Evolutionary conservation across 2,113 vertebrate species (phyloP).

Genomic region (Xyliphius kryptos): DNA sequence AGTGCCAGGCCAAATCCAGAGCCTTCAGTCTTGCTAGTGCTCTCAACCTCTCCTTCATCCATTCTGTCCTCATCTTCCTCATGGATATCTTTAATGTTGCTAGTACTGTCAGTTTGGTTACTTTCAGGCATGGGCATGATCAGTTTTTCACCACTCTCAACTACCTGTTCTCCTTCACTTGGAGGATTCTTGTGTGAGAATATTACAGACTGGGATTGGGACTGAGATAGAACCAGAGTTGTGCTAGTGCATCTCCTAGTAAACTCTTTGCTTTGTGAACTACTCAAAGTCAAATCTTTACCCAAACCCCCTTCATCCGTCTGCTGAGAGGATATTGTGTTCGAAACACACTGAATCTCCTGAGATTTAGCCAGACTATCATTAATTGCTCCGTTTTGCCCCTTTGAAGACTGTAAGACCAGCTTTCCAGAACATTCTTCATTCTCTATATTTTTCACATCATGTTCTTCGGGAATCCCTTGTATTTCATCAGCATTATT

Average conservation of each 20-base stretch:
- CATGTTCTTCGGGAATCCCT: slow-evolving; percentile 25
- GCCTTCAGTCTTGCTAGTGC: slow-evolving; percentile 45
- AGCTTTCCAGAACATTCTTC: slow-evolving; percentile 22
- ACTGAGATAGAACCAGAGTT: slow-evolving; percentile 25
- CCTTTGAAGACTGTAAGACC: not conserved
- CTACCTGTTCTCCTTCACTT: slow-evolving; percentile 44
- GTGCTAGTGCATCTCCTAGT: too few species aligned
- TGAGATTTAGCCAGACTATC: slow-evolving; percentile 18
- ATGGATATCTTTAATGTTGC: slow-evolving; percentile 39
- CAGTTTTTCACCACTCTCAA: slow-evolving; percentile 8
- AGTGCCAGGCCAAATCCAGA: slow-evolving; percentile 53
- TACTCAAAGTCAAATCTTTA: slow-evolving; percentile 28
- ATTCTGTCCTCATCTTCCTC: slow-evolving; percentile 39
- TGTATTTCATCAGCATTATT: slow-evolving; percentile 1
- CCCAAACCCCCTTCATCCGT: too few species aligned
- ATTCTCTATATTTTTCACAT: not conserved
- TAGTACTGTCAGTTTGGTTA: slow-evolving; percentile 37
- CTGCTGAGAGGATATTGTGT: slow-evolving; percentile 24
- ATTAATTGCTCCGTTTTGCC: too few species aligned
- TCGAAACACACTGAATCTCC: not conserved
- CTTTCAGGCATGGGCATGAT: slow-evolving; percentile 28
- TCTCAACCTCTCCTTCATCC: slow-evolving; percentile 45
- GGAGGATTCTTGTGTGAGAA: too few species aligned
- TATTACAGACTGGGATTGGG: slow-evolving; percentile 35
- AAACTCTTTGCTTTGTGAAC: slow-evolving; percentile 30